Evolutionary conservation across 2,113 vertebrate genomes (phyloP), one percentile per base, ranked within the genome.

Genomic region (Coreoperca whiteheadi): DNA sequence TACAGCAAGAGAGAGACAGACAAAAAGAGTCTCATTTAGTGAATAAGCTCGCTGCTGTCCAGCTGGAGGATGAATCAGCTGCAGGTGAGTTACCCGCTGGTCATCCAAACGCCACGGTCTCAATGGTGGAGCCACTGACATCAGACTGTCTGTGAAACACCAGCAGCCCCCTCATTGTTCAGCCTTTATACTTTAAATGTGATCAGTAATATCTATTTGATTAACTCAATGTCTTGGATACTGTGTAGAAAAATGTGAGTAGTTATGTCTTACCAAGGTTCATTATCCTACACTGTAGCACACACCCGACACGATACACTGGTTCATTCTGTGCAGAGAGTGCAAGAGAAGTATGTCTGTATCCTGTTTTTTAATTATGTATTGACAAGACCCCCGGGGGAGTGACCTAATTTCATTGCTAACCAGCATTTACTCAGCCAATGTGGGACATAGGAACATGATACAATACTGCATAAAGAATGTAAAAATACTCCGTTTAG

Each of bases 331-430:
- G 48, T 74, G 28, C 25, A 71, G 28, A 71, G 28, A 56, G 39
- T 28, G 46, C 46, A 5, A 41, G 10, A 54, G 71, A 68, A 64
- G 51, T 56, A 25, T 64, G 68, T 69, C 77, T 78, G 64, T 66
- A 59, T 92, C 88, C 93, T 87, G 85, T 86, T 67, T 84, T 92
- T 92, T 95, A 94, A 95, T 95, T 94, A 92, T 81, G 64, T 95
- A 95, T 95, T 86, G 94, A 94, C 72, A 39, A 57, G 69, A 91
- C 88, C 92, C 60, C 61, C 20, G 88, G 93, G 89, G 93, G 89
- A 79, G 63, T 88, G 92, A 90, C 92, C 92, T 75, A 2, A 65
- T 92, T 94, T 48, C 69, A 82, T 1, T 30, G 63, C 43, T 69
- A 67, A 65, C 65, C 66, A 71, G 71, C 70, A 59, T 84, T 89